Conservation (phyloP, 2,797 vertebrate genomes). For the Phataginus tetradactyla region DNA sequence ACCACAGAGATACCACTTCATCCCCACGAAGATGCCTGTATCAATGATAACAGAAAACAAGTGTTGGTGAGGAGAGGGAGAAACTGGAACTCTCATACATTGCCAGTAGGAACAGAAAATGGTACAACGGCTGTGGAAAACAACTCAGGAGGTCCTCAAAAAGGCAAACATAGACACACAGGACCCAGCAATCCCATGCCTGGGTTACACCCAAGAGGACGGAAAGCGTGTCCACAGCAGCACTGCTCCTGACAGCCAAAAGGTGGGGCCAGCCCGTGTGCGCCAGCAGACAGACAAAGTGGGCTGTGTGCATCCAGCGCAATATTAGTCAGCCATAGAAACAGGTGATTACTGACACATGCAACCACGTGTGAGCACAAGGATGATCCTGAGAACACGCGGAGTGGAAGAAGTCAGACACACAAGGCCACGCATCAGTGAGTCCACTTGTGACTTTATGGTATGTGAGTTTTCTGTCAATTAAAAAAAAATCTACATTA, state of each 20-base stretch:
- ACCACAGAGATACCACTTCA: background rate
- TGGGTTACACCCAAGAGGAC: too few species aligned
- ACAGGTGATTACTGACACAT: background rate
- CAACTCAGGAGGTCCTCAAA: background rate
- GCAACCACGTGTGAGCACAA: accelerated
- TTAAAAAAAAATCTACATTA: background rate
- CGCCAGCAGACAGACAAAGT: background rate
- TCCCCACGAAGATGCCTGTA: too few species aligned
- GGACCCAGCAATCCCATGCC: background rate
- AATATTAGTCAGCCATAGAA: background rate
- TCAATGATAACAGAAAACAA: background rate
- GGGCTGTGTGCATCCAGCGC: accelerated
- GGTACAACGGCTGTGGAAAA: too few species aligned
- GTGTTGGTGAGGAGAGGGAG: background rate
- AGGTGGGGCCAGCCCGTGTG: too few species aligned
- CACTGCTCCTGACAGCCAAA: background rate
- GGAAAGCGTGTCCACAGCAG: too few species aligned
- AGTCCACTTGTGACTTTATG: background rate
- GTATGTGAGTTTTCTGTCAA: background rate
- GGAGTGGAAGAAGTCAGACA: background rate
- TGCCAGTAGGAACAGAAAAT: too few species aligned
- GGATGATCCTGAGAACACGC: background rate
- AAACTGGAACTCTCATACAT: accelerated
- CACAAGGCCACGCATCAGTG: background rate
- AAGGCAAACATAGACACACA: accelerated